Conservation (phyloP, 2,797 vertebrate species). For the Poeciliopsis presidionis region DNA sequence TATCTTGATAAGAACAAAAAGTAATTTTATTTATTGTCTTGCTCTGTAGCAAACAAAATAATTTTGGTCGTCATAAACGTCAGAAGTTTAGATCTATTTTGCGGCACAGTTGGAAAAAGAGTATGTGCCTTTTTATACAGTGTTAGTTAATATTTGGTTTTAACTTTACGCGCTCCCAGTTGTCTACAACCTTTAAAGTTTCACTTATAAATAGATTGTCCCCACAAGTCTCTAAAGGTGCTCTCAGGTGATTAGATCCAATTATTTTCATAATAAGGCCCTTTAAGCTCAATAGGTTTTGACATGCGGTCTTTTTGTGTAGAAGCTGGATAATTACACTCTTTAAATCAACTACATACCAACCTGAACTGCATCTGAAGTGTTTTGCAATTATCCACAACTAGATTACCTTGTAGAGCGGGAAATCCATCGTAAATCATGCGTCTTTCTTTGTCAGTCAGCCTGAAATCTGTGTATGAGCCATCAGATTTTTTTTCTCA, state of each 20-base stretch:
- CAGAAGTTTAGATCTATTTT: not conserved
- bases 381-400: not conserved
- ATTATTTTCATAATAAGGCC: not conserved
- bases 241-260: not conserved
- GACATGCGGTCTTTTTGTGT: not conserved
- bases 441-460: not conserved
- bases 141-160: not conserved
- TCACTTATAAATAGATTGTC: not conserved
- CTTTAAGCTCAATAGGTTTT: not conserved
- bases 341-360: slow-evolving; percentile 2
- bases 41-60: not conserved
- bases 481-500: not conserved
- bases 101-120: not conserved
- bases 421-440: not conserved
- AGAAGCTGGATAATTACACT: slow-evolving; percentile 1
- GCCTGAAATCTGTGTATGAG: slow-evolving; percentile 1
- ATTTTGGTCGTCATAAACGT: not conserved
- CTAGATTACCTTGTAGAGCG: not conserved
- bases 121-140: not conserved
- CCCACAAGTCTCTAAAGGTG: not conserved
- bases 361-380: not conserved
- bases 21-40: not conserved
- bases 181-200: not conserved
- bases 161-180: not conserved
- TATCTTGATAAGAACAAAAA: not conserved